Percentiles rank a stretch among this genome's conserved stretches.
Evolutionary conservation across 2,797 vertebrate genomes (phyloP).

Genomic region (Ceyx erithaca): DNA sequence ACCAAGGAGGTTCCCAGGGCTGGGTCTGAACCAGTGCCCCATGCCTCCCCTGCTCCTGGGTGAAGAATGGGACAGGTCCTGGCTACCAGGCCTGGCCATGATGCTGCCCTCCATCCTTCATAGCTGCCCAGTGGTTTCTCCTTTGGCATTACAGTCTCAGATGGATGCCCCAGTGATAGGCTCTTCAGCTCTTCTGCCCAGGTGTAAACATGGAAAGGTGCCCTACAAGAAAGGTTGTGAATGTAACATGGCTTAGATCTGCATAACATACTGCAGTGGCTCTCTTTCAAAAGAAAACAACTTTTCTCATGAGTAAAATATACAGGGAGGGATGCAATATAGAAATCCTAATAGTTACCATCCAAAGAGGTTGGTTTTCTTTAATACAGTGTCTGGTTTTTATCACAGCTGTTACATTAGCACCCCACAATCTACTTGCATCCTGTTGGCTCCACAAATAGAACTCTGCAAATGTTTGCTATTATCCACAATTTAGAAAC

Average conservation of each 20-base stretch:
- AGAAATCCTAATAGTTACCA: background rate
- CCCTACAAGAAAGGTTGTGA: background rate
- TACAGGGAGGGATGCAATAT: background rate
- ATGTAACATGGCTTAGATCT: background rate
- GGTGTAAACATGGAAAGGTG: fast-evolving
- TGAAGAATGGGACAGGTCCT: fast-evolving
- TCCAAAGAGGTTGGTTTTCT: background rate
- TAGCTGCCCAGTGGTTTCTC: background rate
- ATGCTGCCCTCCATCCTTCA: fast-evolving
- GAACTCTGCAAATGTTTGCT: constrained; percentile 54
- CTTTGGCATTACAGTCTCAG: background rate
- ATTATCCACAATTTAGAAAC: constrained; percentile 53
- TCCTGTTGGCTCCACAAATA: constrained; percentile 49
- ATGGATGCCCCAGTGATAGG: fast-evolving
- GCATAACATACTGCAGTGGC: background rate
- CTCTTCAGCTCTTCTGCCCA: background rate
- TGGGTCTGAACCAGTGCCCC: background rate
- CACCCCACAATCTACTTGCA: constrained; percentile 40
- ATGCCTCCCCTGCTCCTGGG: background rate
- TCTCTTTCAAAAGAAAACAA: background rate
- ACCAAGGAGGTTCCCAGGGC: fast-evolving
- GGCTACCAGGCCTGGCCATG: background rate
- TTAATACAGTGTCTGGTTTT: constrained; percentile 3
- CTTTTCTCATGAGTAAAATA: background rate
- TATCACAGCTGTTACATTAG: constrained; percentile 38